Evolutionary conservation across 2,113 vertebrate genomes (phyloP).

Genomic region (Vombatus ursinus): DNA sequence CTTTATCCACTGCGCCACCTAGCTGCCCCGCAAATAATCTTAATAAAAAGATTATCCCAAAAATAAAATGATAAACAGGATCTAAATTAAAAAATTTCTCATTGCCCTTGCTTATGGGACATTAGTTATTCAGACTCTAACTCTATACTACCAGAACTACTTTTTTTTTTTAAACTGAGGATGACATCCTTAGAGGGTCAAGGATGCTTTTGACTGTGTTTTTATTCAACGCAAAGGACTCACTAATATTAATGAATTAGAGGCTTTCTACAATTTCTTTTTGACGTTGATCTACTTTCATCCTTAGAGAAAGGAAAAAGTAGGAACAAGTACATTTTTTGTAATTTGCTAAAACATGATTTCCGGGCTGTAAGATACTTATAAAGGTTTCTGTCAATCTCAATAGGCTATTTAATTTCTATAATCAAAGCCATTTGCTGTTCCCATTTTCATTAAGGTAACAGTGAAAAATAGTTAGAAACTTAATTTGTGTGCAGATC

Average conservation of each 20-base stretch:
- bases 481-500: slow-evolving; percentile 19
- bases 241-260: not conserved
- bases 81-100: not conserved
- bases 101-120: not conserved
- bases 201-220: not conserved
- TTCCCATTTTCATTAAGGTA: slow-evolving; percentile 10
- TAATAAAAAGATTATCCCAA: not conserved
- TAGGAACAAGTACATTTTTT: not conserved
- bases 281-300: not conserved
- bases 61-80: not conserved
- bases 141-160: not conserved
- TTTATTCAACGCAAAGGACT: not conserved
- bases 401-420: not conserved
- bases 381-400: slow-evolving; percentile 13
- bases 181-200: not conserved
- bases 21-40: not conserved
- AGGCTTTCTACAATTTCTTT: not conserved
- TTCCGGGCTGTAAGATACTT: slow-evolving; percentile 15
- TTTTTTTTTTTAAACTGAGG: not conserved
- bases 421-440: not conserved
- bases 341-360: not conserved
- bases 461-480: slow-evolving; percentile 23
- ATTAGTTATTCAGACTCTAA: not conserved
- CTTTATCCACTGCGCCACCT: too few species aligned
- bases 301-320: not conserved